phyloP scores from a whole-genome alignment of 2,888 invertebrate species.

The Sabatieria punctata region DNA sequence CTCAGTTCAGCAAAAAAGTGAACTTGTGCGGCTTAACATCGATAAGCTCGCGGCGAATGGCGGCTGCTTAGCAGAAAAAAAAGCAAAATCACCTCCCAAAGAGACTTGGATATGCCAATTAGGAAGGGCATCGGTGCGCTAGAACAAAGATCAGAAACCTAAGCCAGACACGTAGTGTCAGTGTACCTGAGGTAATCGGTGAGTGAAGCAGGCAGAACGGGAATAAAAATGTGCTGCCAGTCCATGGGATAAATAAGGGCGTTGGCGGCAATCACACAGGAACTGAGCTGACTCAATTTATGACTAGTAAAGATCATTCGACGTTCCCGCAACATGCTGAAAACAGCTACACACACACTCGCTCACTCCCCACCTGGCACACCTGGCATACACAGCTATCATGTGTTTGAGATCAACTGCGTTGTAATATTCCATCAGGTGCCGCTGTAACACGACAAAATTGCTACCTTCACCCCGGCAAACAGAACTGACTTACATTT shows the following conservation, averaged over 20 bases:
- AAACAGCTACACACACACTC: constrained; percentile 11
- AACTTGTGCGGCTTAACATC: no score
- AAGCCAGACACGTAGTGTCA: no score
- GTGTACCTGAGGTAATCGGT: no score
- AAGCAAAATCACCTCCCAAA: constrained; percentile 50
- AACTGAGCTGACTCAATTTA: constrained; percentile 69
- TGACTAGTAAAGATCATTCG: constrained; percentile 79
- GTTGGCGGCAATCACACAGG: constrained; percentile 68
- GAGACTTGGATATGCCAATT: constrained; percentile 74
- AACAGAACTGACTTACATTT: constrained; percentile 52
- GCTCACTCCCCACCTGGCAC: constrained; percentile 8
- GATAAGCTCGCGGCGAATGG: no score
- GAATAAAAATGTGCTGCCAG: constrained; percentile 57
- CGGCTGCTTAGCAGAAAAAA: no score
- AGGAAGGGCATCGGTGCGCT: constrained; percentile 92
- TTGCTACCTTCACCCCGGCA: neutral
- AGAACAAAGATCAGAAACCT: no score
- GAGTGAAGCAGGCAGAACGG: no score
- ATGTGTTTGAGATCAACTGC: constrained; percentile 85
- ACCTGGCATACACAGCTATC: constrained; percentile 78
- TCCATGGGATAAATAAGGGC: constrained; percentile 90
- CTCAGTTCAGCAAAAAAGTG: no score
- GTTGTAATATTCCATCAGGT: constrained; percentile 89
- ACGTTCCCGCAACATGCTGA: constrained; percentile 71
- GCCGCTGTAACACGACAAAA: constrained; percentile 48